Evolutionary conservation across 2,888 invertebrate genomes (phyloP).

Genomic region (Phragmatobia fuliginosa): DNA sequence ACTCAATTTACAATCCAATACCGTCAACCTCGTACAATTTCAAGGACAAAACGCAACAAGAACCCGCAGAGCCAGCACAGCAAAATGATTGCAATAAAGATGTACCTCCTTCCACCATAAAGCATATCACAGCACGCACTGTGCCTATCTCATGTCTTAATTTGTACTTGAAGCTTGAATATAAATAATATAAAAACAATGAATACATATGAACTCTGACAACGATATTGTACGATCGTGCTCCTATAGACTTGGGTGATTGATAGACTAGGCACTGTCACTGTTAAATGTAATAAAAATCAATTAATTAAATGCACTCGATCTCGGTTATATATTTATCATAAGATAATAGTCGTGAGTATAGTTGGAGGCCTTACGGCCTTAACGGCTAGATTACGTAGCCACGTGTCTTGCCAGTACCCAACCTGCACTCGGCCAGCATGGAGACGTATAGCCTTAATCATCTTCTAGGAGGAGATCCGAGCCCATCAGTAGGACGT

Average conservation of each 20-base stretch:
- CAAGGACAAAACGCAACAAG: constrained; percentile 18
- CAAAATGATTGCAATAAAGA: constrained; percentile 47
- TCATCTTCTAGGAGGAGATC: too few relatives aligned
- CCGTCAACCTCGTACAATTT: constrained; percentile 30
- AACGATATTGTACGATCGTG: constrained; percentile 63
- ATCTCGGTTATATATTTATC: too few relatives aligned
- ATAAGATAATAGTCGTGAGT: too few relatives aligned
- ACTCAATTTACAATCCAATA: neutral
- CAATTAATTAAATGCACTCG: too few relatives aligned
- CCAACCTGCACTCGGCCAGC: too few relatives aligned
- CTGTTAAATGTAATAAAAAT: too few relatives aligned
- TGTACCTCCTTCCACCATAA: constrained; percentile 48
- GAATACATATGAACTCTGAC: constrained; percentile 59
- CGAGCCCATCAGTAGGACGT: too few relatives aligned
- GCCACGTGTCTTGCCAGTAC: too few relatives aligned
- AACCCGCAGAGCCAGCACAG: constrained; percentile 30
- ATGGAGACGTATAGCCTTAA: too few relatives aligned
- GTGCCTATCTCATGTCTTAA: constrained; percentile 75
- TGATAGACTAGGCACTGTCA: constrained; percentile 23
- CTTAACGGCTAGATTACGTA: too few relatives aligned
- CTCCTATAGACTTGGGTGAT: constrained; percentile 29
- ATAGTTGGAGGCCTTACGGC: too few relatives aligned
- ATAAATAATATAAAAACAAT: constrained; percentile 83
- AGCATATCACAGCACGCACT: constrained; percentile 56
- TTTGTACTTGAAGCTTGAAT: constrained; percentile 71